Evolutionary conservation across 1,140 invertebrate genomes (phyloP).

Genomic region (Daktulosphaira vitifoliae): DNA sequence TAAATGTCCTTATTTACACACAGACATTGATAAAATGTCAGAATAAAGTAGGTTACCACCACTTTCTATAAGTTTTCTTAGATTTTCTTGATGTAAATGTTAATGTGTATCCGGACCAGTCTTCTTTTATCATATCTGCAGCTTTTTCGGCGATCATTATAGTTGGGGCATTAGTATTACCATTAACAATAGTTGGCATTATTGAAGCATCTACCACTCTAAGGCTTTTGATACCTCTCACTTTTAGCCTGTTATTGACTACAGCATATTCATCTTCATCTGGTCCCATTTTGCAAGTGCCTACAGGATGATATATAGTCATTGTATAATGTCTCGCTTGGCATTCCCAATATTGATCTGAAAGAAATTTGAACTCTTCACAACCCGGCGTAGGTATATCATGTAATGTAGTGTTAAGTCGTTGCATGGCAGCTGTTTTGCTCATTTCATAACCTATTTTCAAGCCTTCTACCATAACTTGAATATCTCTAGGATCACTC

Average conservation of each 20-base stretch:
- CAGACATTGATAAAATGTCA: too few species aligned
- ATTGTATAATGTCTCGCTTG: conserved; percentile 46
- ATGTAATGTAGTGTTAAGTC: conserved; percentile 51
- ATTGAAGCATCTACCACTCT: conserved; percentile 63
- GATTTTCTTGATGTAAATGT: not conserved
- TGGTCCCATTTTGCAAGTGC: conserved; percentile 59
- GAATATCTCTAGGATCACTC: conserved; percentile 8
- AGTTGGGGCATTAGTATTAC: conserved; percentile 60
- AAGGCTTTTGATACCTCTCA: conserved; percentile 51
- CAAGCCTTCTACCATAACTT: conserved; percentile 53
- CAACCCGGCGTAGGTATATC: conserved; percentile 45
- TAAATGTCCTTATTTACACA: too few species aligned
- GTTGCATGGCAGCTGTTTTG: conserved; percentile 54
- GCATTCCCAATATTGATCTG: conserved; percentile 61
- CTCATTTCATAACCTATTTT: conserved; percentile 57
- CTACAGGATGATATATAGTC: conserved; percentile 48
- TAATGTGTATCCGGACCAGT: conserved; percentile 38
- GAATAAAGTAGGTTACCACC: conserved; percentile 6
- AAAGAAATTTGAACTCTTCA: conserved; percentile 46
- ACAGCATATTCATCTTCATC: conserved; percentile 49
- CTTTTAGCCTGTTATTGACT: conserved; percentile 51
- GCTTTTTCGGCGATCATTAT: conserved; percentile 63
- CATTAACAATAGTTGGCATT: conserved; percentile 58
- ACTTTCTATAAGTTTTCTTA: not conserved
- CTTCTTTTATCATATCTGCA: conserved; percentile 56